Evolutionary conservation across 2,888 invertebrate species (phyloP).

Genomic region (Andrena marginata): DNA sequence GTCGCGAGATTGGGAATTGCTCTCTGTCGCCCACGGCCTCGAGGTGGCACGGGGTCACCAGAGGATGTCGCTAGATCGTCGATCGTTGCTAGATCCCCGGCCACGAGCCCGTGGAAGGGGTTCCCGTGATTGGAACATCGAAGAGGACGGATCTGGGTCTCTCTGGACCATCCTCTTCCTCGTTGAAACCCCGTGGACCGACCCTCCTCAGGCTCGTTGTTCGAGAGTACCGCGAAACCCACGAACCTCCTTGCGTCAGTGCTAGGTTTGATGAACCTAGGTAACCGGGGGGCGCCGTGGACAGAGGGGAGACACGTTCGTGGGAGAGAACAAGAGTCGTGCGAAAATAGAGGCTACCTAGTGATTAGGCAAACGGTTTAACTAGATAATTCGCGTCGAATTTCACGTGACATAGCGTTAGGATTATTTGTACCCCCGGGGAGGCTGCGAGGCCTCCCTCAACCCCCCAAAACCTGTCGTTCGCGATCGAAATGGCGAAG

Average conservation of each 20-base stretch:
- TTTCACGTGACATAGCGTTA: slow-evolving; percentile 67
- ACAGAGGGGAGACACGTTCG: slow-evolving; percentile 9
- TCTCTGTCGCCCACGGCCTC: background rate
- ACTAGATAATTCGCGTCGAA: slow-evolving; percentile 66
- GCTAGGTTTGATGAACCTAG: slow-evolving; percentile 53
- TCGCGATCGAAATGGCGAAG: slow-evolving; percentile 7
- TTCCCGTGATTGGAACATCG: background rate
- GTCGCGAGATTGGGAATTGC: background rate
- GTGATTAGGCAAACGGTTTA: slow-evolving; percentile 73
- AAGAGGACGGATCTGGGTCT: background rate
- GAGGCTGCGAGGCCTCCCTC: slow-evolving; percentile 7
- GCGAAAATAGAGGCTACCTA: slow-evolving; percentile 81
- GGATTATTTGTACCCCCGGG: slow-evolving; percentile 62
- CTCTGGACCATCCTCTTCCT: background rate
- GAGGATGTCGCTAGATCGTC: background rate
- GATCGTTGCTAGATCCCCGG: too few relatives aligned
- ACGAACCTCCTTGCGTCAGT: background rate
- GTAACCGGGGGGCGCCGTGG: background rate
- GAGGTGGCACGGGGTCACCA: background rate
- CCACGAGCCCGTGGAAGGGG: background rate
- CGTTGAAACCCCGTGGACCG: background rate
- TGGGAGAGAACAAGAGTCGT: slow-evolving; percentile 43
- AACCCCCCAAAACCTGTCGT: background rate
- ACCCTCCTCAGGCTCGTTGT: background rate
- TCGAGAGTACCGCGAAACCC: background rate